Percentiles rank a stretch among this genome's conserved stretches.
phyloP scores from a whole-genome alignment of 2,888 invertebrate genomes.

The Trissoscelio sp. region DNA sequence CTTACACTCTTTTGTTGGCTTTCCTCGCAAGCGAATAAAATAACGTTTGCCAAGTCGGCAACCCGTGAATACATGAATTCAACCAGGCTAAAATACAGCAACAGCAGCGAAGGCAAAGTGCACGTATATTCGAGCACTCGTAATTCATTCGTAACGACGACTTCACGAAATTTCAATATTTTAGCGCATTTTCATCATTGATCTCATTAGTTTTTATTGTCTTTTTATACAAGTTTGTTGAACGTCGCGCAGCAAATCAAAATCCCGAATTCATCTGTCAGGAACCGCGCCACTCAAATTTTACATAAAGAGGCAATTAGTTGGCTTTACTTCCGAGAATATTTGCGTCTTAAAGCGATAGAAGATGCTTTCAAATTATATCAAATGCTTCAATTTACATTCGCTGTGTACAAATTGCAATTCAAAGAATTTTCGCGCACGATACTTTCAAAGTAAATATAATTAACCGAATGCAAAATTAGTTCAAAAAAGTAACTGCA shows the following conservation, averaged over 20 bases:
- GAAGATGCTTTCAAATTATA: background rate
- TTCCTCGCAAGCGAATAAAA: constrained; percentile 71
- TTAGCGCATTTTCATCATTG: constrained; percentile 64
- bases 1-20: constrained; percentile 70
- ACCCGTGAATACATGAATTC: constrained; percentile 71
- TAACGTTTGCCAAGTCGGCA: constrained; percentile 71
- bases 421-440: background rate
- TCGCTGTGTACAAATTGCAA: background rate
- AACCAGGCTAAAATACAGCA: constrained; percentile 70
- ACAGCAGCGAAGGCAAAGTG: constrained; percentile 68
- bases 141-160: constrained; percentile 69
- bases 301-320: constrained; percentile 34
- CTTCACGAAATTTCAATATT: constrained; percentile 67
- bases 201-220: constrained; percentile 61
- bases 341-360: background rate
- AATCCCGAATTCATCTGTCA: constrained; percentile 25
- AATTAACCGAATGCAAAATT: too few species aligned
- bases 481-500: too few species aligned
- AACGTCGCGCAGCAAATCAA: constrained; percentile 32
- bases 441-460: too few species aligned
- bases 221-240: constrained; percentile 38
- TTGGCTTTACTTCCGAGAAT: background rate
- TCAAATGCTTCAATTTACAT: background rate
- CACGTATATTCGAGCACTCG: constrained; percentile 68
- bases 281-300: constrained; percentile 4